Percentiles rank a stretch among this genome's conserved stretches.
These are phyloP conservation scores for Passer montanus DNA, from an alignment of 2,113 vertebrate genomes.

Conservation along the genomic window DNA sequence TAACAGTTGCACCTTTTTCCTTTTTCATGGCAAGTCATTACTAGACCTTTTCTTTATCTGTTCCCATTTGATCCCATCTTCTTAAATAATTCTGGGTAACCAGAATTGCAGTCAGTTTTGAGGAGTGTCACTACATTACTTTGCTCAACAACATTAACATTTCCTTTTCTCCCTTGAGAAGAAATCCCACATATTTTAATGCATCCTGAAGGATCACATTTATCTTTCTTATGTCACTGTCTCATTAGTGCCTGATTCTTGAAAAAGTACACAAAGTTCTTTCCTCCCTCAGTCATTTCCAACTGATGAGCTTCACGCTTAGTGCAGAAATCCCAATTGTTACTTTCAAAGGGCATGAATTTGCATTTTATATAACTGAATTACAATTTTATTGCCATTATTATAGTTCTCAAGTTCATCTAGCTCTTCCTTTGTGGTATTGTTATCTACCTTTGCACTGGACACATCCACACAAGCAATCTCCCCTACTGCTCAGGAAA, in stretches of 20 bases:
- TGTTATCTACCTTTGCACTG: not conserved
- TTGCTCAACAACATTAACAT: not conserved
- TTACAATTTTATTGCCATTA: not conserved
- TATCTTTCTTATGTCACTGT: not conserved
- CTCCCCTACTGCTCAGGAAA: not conserved
- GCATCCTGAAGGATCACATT: not conserved
- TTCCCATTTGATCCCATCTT: not conserved
- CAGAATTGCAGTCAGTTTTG: not conserved
- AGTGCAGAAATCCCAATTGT: not conserved
- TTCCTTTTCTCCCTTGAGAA: not conserved
- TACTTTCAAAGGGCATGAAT: constrained; percentile 12
- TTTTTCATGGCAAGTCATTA: not conserved
- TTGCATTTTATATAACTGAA: constrained; percentile 6
- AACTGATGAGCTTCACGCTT: not conserved
- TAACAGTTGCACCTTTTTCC: not conserved
- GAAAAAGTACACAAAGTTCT: not conserved
- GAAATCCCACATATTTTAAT: not conserved
- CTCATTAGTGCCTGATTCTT: not conserved
- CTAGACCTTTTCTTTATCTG: not conserved
- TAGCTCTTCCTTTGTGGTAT: not conserved
- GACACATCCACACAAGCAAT: not conserved
- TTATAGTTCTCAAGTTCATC: not conserved
- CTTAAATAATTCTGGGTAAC: not conserved
- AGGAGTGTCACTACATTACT: not conserved
- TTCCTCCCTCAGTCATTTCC: not conserved